A percentile compares a stretch with the other conserved stretches of the same genome.
Evolutionary conservation across 2,888 invertebrate genomes (phyloP).

Genomic region (Standfussiana lucernea): DNA sequence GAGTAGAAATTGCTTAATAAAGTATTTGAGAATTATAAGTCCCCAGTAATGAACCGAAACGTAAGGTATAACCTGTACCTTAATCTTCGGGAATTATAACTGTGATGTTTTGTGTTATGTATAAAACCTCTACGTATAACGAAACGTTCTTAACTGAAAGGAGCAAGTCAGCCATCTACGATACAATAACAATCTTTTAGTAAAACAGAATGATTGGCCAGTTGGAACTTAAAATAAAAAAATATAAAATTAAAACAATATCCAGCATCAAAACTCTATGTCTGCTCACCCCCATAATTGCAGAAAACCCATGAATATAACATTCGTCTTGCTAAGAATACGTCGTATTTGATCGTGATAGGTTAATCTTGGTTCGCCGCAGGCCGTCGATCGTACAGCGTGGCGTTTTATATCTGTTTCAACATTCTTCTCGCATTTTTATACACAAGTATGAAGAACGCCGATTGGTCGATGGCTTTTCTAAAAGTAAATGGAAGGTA

Average conservation of each 20-base stretch:
- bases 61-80: too few species aligned
- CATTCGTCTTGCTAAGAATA: slow-evolving; percentile 37
- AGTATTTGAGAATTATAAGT: not conserved
- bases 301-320: slow-evolving; percentile 25
- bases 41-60: too few species aligned
- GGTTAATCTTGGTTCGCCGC: slow-evolving; percentile 61
- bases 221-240: not conserved
- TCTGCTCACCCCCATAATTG: slow-evolving; percentile 14
- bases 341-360: slow-evolving; percentile 59
- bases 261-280: not conserved
- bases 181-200: not conserved
- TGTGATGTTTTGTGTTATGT: too few species aligned
- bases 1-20: too few species aligned
- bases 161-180: not conserved
- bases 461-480: slow-evolving; percentile 44
- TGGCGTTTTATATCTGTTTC: slow-evolving; percentile 55
- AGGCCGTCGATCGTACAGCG: slow-evolving; percentile 47
- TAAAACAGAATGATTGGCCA: not conserved
- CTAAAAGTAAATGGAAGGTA: slow-evolving; percentile 33
- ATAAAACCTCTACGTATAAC: not conserved
- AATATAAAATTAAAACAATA: not conserved
- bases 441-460: slow-evolving; percentile 15
- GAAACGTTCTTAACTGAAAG: not conserved
- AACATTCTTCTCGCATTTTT: slow-evolving; percentile 45
- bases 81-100: too few species aligned